phyloP scores from a whole-genome alignment of 2,113 vertebrate species.

The Notechis scutatus region DNA sequence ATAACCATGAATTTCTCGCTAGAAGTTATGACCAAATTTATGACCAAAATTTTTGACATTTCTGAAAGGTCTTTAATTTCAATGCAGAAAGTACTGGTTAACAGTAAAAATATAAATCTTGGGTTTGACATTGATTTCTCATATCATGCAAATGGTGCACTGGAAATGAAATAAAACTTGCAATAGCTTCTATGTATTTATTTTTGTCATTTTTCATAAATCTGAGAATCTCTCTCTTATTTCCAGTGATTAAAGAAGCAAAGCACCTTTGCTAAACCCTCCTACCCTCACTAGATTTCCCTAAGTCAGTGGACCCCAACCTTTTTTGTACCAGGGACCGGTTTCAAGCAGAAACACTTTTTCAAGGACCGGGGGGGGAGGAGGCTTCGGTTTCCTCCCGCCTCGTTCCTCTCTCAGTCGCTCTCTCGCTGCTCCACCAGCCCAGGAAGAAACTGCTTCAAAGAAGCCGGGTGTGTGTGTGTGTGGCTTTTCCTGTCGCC shows the following conservation, averaged over 20 bases:
- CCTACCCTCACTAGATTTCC: slow-evolving; percentile 69
- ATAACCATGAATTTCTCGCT: not conserved
- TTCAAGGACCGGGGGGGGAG: too few species aligned
- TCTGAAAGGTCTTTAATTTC: not conserved
- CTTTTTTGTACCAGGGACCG: too few species aligned
- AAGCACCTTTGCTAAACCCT: slow-evolving; percentile 48
- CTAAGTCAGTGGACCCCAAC: too few species aligned
- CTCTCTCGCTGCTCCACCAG: too few species aligned
- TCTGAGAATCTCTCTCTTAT: slow-evolving; percentile 36
- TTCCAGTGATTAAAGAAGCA: slow-evolving; percentile 53
- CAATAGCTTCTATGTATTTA: slow-evolving; percentile 56
- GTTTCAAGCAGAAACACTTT: too few species aligned
- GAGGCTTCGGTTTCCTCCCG: too few species aligned
- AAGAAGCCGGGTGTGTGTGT: too few species aligned
- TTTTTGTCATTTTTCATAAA: slow-evolving; percentile 44
- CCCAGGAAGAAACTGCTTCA: too few species aligned
- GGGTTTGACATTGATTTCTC: not conserved
- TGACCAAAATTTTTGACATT: not conserved
- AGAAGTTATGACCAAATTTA: not conserved
- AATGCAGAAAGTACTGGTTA: not conserved
- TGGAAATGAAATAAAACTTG: slow-evolving; percentile 30
- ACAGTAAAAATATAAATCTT: not conserved
- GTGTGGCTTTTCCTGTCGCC: too few species aligned
- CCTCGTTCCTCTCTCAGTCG: too few species aligned
- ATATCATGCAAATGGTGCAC: not conserved